Evolutionary conservation across 2,888 invertebrate species (phyloP), one percentile per base, ranked within the genome.

Genomic region (Resseliella maxima): DNA sequence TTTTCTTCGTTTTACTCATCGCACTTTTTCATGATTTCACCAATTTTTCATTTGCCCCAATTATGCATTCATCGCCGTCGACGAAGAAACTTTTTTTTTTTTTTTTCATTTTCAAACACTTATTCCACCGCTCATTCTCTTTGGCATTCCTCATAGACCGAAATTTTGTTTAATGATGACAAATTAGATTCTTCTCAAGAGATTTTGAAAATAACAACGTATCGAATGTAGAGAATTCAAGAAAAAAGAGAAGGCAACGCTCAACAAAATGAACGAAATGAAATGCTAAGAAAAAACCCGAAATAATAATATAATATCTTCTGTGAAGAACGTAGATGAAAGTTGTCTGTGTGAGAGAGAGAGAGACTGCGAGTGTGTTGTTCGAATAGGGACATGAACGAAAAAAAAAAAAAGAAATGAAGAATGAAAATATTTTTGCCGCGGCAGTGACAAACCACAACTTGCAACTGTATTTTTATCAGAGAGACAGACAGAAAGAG

Each of bases 81-180:
- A 50, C 46, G 46, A 50, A 8, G 12, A 41, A 41, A 41, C 12
- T 41, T 41, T 41, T 12, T 41, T 12, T 8, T 12, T 41, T 41
- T 12, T 41, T 12, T 41, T 12, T 5, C 41, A 41, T 12, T 12
- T 12, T 8, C 21, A 50, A 41, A 6, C 18, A 3, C 21, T 10
- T 50, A 50, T 50, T 50, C 15, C 50, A 50, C 18, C 12, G 41
- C 41, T 50, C n/a, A 18, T 59, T 59, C 24, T 12, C 1, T 27
- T 31, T 35, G 12, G 10, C 72, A 72, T 72, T 31, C 72, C 31
- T 5, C 72, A 72, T 31, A 72, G 72, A 72, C 72, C 72, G 31
- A 72, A 72, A 72, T 31, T 27, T 72, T 72, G 31, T 72, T 72
- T 72, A 72, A 72, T 72, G 72, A 72, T 72, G 72, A 72, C 72